These are phyloP conservation scores for Cremastobaeus sp. DNA, from an alignment of 2,888 invertebrate genomes.

Conservation along the genomic window DNA sequence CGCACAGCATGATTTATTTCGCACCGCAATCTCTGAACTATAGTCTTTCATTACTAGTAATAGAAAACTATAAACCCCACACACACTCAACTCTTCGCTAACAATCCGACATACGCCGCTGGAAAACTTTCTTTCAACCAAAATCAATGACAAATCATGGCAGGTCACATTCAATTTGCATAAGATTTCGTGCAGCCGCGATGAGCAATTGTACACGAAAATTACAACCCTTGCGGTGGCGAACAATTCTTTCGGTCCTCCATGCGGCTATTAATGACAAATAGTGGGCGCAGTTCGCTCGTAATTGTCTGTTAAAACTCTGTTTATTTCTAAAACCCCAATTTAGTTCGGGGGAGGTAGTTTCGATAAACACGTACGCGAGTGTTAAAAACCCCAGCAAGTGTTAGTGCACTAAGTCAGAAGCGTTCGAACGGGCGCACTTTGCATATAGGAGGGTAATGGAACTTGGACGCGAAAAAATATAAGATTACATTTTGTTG, in stretches of 20 bases:
- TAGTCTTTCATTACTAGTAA: too few species aligned
- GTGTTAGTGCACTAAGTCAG: slow-evolving; percentile 1
- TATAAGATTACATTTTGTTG: slow-evolving; percentile 39
- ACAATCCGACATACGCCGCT: too few species aligned
- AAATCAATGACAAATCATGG: slow-evolving; percentile 14
- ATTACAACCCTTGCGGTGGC: too few species aligned
- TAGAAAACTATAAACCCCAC: too few species aligned
- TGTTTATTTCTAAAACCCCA: too few species aligned
- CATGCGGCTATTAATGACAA: slow-evolving; percentile 44
- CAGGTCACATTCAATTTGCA: slow-evolving; percentile 1
- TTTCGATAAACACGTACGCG: not conserved
- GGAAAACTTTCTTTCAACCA: too few species aligned
- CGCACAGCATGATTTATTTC: too few species aligned
- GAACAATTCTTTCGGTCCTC: too few species aligned
- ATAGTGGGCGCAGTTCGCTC: slow-evolving; percentile 40
- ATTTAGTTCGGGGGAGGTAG: slow-evolving; percentile 35
- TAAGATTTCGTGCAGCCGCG: slow-evolving; percentile 1
- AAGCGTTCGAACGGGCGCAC: slow-evolving; percentile 40
- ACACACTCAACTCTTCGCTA: too few species aligned
- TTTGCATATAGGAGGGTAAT: slow-evolving; percentile 50
- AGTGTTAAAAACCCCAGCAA: too few species aligned
- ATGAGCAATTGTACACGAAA: too few species aligned
- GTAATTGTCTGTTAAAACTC: slow-evolving; percentile 67
- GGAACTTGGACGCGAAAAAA: slow-evolving; percentile 44
- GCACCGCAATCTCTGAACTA: too few species aligned